Evolutionary conservation across 1,140 invertebrate species (phyloP).

Genomic region (Drosophila watanabei): DNA sequence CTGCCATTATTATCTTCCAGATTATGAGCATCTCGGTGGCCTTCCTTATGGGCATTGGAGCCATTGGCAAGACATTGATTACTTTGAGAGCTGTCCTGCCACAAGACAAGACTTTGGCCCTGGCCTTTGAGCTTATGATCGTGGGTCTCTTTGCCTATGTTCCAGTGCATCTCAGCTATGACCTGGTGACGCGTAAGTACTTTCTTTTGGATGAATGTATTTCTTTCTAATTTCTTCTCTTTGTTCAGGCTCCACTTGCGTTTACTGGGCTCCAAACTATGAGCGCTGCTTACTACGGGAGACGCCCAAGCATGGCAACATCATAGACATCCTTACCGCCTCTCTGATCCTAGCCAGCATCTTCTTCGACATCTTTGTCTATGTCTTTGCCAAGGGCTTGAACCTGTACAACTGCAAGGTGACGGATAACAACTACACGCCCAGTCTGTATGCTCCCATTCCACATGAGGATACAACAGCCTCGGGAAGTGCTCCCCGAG

Average conservation of each 20-base stretch:
- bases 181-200: slow-evolving; percentile 86
- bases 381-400: slow-evolving; percentile 73
- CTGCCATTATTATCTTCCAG: slow-evolving; percentile 87
- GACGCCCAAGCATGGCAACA: slow-evolving; percentile 82
- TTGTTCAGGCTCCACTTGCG: slow-evolving; percentile 78
- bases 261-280: slow-evolving; percentile 80
- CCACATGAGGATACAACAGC: slow-evolving; percentile 67
- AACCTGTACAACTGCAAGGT: slow-evolving; percentile 83
- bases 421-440: slow-evolving; percentile 79
- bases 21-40: slow-evolving; percentile 84
- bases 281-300: slow-evolving; percentile 73
- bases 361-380: slow-evolving; percentile 77
- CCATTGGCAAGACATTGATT: slow-evolving; percentile 88
- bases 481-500: slow-evolving; percentile 17
- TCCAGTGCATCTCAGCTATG: slow-evolving; percentile 87
- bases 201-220: not conserved
- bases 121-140: slow-evolving; percentile 87
- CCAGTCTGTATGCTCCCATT: slow-evolving; percentile 72
- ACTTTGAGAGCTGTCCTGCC: slow-evolving; percentile 86
- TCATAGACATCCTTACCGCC: slow-evolving; percentile 78
- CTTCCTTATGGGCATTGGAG: slow-evolving; percentile 85
- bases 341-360: slow-evolving; percentile 73
- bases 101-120: slow-evolving; percentile 88
- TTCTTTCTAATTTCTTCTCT: not conserved
- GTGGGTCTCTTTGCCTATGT: slow-evolving; percentile 87